Base-by-base conservation (phyloP, 92 coral and sea anemone species). In the Blastomussa wellsi region DNA sequence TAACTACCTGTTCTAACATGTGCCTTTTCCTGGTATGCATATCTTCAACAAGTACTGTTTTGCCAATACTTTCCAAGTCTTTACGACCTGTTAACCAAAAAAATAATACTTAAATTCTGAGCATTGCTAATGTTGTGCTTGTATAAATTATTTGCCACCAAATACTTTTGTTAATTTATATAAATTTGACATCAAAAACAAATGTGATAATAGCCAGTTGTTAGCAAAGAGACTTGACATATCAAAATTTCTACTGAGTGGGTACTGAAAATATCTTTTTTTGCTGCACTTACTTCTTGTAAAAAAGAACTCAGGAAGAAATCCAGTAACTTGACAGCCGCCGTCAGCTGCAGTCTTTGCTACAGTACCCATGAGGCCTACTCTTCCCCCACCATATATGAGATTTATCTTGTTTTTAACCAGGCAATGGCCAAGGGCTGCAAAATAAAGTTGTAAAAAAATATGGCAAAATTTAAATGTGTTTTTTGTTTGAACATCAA, bases 11-110 rank as follows among this genome's bases (percentile, higher is more conserved):
- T 60, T 94, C 98, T 44, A 91, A 55, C 95, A 95, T 94, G 19
- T 69, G 86, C 73, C 82, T 85, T 78, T 94, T 95, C 57, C 98
- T 90, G 24, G 98, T 92, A 52, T 95, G 98, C 98, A 95, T 95
- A 72, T 95, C 98, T 44, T 89, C 77, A 36, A 95, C 98, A 59
- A 92, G 72, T 7, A 94, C 92, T 69, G 92, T 89, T 59, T 90
- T 80, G 4, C 96, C 96, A 71, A 91, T 26, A 22, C 88, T 60
- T 48, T 78, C 79, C 11, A 78, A 9, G 10, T 71, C 60, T 17
- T 31, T 20, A 20, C 22, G 29, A 38, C 24, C 85, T 87, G 24
- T 22, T 5, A 57, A 10, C 10, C 22, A 57, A 55, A 19, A 3
- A 51, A 51, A 51, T 5, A 15, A 51, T 14, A 51, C n/a, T n/a